phyloP scores from a whole-genome alignment of 92 coral and sea anemone species.

The Siderastrea siderea region DNA sequence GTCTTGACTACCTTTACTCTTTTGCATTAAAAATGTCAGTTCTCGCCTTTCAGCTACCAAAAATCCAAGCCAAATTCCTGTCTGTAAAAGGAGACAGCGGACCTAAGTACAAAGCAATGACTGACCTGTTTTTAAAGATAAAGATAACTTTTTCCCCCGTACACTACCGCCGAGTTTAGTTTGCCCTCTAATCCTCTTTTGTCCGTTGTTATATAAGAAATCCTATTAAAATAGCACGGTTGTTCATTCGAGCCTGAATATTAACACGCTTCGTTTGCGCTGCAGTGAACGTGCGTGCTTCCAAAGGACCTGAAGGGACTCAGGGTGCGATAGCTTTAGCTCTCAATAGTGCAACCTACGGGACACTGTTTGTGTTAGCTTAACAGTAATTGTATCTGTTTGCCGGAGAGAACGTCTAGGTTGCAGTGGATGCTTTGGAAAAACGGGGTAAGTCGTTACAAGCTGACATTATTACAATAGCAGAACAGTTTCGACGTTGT shows the following conservation, averaged over 20 bases:
- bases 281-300: background rate
- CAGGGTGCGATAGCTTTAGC: background rate
- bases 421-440: background rate
- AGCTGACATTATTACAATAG: background rate
- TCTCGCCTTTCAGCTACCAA: background rate
- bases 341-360: conserved; percentile 21
- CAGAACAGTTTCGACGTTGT: background rate
- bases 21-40: background rate
- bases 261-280: conserved; percentile 21
- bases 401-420: conserved; percentile 13
- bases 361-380: conserved; percentile 11
- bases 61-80: background rate
- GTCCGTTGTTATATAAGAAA: conserved; percentile 21
- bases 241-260: conserved; percentile 5
- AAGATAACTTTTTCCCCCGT: background rate
- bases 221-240: conserved; percentile 29
- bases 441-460: background rate
- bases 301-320: background rate
- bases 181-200: conserved; percentile 39
- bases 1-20: background rate
- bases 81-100: background rate
- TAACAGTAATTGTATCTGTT: conserved; percentile 18
- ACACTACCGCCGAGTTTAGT: background rate
- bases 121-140: background rate
- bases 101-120: background rate